These are phyloP conservation scores for Battus philenor DNA, from an alignment of 1,140 invertebrate species.

Conservation along the genomic window DNA sequence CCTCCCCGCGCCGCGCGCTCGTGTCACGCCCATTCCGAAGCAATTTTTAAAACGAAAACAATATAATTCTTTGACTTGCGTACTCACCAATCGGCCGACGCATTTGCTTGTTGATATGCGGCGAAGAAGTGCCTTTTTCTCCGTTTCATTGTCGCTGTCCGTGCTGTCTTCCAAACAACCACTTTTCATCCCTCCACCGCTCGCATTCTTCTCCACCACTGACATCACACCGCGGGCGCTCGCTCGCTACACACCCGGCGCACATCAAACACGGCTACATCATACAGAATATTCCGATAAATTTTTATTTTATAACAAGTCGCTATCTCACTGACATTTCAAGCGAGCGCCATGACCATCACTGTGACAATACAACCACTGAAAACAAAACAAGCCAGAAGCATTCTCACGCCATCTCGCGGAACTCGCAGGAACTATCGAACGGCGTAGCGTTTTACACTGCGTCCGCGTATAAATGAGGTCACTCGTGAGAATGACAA, in stretches of 20 bases:
- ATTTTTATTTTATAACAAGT: constrained; percentile 47
- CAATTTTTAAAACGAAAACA: constrained; percentile 18
- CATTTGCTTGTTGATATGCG: constrained; percentile 69
- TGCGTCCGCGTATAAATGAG: too few species aligned
- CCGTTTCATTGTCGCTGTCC: constrained; percentile 66
- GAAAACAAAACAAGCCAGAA: constrained; percentile 66
- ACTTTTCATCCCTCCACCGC: constrained; percentile 38
- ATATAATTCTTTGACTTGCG: not conserved
- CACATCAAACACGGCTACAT: constrained; percentile 62
- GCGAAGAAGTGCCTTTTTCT: constrained; percentile 51
- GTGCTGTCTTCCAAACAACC: constrained; percentile 57
- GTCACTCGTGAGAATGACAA: too few species aligned
- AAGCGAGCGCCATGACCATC: constrained; percentile 63
- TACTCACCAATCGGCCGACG: constrained; percentile 62
- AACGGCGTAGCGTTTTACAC: not conserved
- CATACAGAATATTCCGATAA: constrained; percentile 60
- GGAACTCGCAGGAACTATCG: not conserved
- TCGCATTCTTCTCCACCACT: constrained; percentile 38
- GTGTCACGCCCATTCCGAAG: constrained; percentile 47
- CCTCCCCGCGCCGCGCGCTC: constrained; percentile 29
- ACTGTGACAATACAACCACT: constrained; percentile 51
- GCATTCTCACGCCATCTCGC: constrained; percentile 27
- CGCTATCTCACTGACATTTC: constrained; percentile 66
- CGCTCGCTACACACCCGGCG: constrained; percentile 40
- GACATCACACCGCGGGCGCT: constrained; percentile 60